Evolutionary conservation across 1,140 invertebrate species (phyloP).

Genomic region (Notospermus geniculatus): DNA sequence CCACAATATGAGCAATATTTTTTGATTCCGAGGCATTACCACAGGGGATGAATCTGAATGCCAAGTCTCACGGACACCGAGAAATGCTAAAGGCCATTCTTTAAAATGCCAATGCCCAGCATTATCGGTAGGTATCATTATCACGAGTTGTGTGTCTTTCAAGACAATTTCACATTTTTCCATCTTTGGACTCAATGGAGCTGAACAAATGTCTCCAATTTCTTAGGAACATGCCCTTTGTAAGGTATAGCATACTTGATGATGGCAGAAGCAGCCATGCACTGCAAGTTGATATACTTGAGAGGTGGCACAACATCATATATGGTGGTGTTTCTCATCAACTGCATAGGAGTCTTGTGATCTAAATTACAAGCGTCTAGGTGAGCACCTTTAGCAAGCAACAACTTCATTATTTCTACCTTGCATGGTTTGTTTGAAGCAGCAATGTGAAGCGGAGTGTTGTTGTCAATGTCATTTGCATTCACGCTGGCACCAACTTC

Average conservation of each 20-base stretch:
- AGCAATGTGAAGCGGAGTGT: slow-evolving; percentile 79
- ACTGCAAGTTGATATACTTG: slow-evolving; percentile 75
- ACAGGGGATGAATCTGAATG: no score
- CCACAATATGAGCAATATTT: no score
- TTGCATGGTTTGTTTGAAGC: slow-evolving; percentile 59
- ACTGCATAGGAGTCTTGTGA: slow-evolving; percentile 70
- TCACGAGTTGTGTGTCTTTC: no score
- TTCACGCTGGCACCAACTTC: slow-evolving; percentile 80
- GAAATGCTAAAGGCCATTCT: no score
- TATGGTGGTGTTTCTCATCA: slow-evolving; percentile 53
- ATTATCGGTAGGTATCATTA: no score
- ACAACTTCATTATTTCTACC: slow-evolving; percentile 62
- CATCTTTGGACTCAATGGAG: slow-evolving; percentile 14
- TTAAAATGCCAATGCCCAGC: no score
- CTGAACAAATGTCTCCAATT: slow-evolving; percentile 32
- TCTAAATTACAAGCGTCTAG: slow-evolving; percentile 76
- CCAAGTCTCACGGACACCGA: no score
- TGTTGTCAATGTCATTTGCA: slow-evolving; percentile 67
- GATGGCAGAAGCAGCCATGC: slow-evolving; percentile 75
- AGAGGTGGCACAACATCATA: slow-evolving; percentile 73
- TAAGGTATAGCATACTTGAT: slow-evolving; percentile 65
- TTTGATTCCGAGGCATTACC: no score
- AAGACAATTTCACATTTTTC: no score
- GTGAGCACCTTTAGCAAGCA: slow-evolving; percentile 77
- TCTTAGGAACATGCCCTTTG: slow-evolving; percentile 62